Evolutionary conservation across 2,888 invertebrate genomes (phyloP), one percentile per base, ranked within the genome.

Genomic region (Lottia scabra): DNA sequence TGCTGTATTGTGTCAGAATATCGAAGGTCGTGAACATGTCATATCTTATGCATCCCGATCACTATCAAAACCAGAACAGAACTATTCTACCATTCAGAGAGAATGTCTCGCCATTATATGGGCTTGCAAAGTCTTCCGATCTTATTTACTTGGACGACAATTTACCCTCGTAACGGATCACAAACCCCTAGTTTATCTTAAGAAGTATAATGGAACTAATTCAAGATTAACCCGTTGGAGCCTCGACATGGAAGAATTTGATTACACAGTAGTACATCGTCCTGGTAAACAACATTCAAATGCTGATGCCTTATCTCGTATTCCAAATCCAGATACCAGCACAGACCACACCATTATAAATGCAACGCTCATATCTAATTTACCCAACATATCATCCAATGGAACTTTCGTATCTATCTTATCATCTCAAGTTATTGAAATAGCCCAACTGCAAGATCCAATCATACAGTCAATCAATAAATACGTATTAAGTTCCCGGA

Each of bases 21-120:
- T n/a, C n/a, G n/a, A n/a, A n/a, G 70, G 66, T 19, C 30, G 43
- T 27, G 73, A 73, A 16, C 16, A 43, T 45, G 73, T 67, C 0
- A 65, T 65, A 48, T 38, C 64, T 12, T 72, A 68, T 64, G 70
- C 66, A 6, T 70, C 70, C 26, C 44, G 64, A n/a, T 48, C 46
- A 12, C 23, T 70, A 19, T 70, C 66, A 26, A 19, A n/a, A 15
- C 67, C 70, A 6, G 66, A 70, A 48, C 66, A 63, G 16, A 73
- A 73, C 27, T 73, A 73, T 65, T 73, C 69, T 38, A 38, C 48
- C n/a, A 73, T 70, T n/a, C 66, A 73, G 27, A 38, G 73, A 15
- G 73, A 73, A 23, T 19, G 69, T 6, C 63, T 67, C 16, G 66
- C 62, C 30, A 23, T 69, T 16, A 64, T 73, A 2, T 38, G 63